A percentile compares a stretch with the other conserved stretches of the same genome.
Conservation (phyloP, 2,797 vertebrate genomes). For the Paratrypauchen microcephalus region DNA sequence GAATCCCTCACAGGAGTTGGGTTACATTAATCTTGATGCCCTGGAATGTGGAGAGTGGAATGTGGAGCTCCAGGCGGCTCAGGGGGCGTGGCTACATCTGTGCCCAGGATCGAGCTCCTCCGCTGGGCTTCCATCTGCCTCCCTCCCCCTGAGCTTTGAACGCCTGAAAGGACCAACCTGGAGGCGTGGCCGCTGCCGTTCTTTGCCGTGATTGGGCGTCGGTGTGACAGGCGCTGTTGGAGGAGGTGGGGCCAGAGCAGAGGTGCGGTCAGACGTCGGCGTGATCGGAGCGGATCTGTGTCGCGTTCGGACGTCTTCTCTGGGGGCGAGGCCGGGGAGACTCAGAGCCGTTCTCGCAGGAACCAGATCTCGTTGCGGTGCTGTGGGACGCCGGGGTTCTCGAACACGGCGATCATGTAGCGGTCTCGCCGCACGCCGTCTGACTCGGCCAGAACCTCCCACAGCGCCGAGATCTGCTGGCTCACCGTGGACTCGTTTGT, state of each 20-base stretch:
- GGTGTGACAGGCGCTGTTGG: too few species aligned
- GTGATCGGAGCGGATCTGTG: too few species aligned
- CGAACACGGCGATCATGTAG: conserved; percentile 81
- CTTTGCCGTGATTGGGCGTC: not conserved
- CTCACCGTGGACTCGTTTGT: conserved; percentile 83
- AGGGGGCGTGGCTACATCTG: not conserved
- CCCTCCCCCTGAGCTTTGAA: not conserved
- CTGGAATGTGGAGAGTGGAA: too few species aligned
- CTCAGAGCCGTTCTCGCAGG: conserved; percentile 60
- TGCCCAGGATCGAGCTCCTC: not conserved
- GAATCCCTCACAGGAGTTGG: too few species aligned
- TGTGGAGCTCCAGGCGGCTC: not conserved
- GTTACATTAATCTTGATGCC: too few species aligned
- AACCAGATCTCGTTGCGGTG: conserved; percentile 89
- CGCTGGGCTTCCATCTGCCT: not conserved
- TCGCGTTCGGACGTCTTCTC: too few species aligned
- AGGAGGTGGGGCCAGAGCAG: not conserved
- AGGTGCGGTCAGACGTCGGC: not conserved
- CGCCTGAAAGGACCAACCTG: too few species aligned
- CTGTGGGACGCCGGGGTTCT: conserved; percentile 78
- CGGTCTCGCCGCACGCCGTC: conserved; percentile 55
- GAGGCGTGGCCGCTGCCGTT: not conserved
- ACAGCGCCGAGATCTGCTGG: conserved; percentile 74
- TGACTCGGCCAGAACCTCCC: conserved; percentile 75
- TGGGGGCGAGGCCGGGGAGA: not conserved